Evolutionary conservation across 2,797 vertebrate genomes (phyloP).

Genomic region (Molothrus aeneus): DNA sequence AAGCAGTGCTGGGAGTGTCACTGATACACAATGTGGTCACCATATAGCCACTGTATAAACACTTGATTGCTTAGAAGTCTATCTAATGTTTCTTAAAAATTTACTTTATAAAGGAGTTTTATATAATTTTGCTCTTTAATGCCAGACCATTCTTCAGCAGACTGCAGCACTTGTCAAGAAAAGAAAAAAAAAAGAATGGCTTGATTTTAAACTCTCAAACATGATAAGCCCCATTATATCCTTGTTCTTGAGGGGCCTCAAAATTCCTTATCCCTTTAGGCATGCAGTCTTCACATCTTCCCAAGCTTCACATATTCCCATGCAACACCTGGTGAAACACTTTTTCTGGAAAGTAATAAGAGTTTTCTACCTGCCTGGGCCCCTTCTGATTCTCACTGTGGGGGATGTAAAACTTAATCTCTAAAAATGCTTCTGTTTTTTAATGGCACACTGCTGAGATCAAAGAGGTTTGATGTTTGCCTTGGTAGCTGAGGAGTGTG

Average conservation of each 20-base stretch:
- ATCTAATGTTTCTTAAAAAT: neutral
- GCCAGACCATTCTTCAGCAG: neutral
- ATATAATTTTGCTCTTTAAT: neutral
- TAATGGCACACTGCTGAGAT: neutral
- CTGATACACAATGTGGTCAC: neutral
- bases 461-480: neutral
- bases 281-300: neutral
- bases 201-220: neutral
- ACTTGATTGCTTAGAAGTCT: neutral
- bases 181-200: neutral
- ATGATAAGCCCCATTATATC: neutral
- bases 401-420: neutral
- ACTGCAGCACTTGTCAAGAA: neutral
- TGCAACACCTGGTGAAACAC: neutral
- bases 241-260: neutral
- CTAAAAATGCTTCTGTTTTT: neutral
- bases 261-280: neutral
- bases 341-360: neutral
- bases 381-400: neutral
- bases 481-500: neutral
- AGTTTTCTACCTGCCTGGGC: neutral
- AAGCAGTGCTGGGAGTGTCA: neutral
- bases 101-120: neutral
- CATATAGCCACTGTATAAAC: neutral
- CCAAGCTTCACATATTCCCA: accelerated